Evolutionary conservation across 2,113 vertebrate species (phyloP).

Genomic region (Rousettus leschenaultii): DNA sequence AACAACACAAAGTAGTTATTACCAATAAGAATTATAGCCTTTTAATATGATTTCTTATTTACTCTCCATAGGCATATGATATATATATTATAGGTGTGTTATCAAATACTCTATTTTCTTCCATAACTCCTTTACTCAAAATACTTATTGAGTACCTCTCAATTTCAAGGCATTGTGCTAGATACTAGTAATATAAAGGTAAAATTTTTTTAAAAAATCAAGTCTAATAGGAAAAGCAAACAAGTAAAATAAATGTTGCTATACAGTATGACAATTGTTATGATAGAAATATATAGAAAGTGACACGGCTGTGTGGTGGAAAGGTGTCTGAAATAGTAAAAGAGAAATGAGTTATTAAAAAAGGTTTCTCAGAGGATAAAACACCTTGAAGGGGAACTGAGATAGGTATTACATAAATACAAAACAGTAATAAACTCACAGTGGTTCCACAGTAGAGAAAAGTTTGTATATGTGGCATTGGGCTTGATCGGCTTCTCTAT

Average conservation of each 20-base stretch:
- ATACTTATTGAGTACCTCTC: neutral
- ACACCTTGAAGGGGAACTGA: neutral
- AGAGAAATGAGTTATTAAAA: neutral
- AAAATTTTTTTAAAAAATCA: neutral
- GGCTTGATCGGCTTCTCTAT: fast-evolving
- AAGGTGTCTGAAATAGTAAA: neutral
- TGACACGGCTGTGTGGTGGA: fast-evolving
- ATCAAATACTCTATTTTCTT: neutral
- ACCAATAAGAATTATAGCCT: neutral
- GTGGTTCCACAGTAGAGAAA: neutral
- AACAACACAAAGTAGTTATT: neutral
- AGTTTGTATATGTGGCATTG: too few relatives aligned
- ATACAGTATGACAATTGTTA: neutral
- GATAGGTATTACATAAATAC: neutral
- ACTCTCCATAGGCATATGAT: neutral
- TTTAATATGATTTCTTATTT: neutral
- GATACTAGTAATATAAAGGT: neutral
- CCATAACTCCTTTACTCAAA: neutral
- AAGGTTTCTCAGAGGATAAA: neutral
- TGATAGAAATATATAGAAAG: neutral
- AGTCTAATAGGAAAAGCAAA: neutral
- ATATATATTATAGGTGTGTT: neutral
- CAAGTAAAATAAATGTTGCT: neutral
- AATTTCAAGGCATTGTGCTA: neutral
- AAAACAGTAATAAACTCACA: neutral